phyloP scores from a whole-genome alignment of 2,797 vertebrate genomes.

The Xyrichtys novacula region DNA sequence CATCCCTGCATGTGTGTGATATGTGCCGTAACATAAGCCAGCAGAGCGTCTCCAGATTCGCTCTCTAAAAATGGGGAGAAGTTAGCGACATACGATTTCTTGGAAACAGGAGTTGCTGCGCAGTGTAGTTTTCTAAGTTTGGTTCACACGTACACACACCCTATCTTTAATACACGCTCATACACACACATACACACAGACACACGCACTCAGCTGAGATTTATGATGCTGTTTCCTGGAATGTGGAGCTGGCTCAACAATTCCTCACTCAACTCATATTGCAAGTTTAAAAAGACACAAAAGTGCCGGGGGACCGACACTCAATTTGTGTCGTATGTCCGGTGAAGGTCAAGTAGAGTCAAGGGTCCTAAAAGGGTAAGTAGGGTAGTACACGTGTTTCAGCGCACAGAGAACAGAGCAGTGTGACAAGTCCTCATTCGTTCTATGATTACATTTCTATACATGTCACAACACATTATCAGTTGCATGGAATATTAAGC shows the following conservation, averaged over 20 bases:
- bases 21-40: slow-evolving; percentile 64
- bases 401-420: not conserved
- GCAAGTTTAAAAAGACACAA: slow-evolving; percentile 63
- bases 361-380: slow-evolving; percentile 37
- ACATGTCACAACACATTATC: not conserved
- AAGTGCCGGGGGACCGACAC: slow-evolving; percentile 38
- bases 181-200: slow-evolving; percentile 25
- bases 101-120: slow-evolving; percentile 65
- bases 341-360: slow-evolving; percentile 26
- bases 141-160: too few species aligned
- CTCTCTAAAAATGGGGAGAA: slow-evolving; percentile 66
- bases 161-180: slow-evolving; percentile 48
- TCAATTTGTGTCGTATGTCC: slow-evolving; percentile 43
- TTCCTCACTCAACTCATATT: slow-evolving; percentile 55
- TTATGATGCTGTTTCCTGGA: slow-evolving; percentile 77
- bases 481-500: not conserved
- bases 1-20: slow-evolving; percentile 35
- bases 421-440: not conserved
- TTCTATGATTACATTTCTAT: not conserved
- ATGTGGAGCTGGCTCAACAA: slow-evolving; percentile 63
- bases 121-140: slow-evolving; percentile 69
- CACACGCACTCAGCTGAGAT: slow-evolving; percentile 61
- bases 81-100: slow-evolving; percentile 59
- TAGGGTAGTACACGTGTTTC: not conserved
- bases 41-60: slow-evolving; percentile 52